Base-by-base conservation (phyloP, 1,140 invertebrate species). In the Bilobella aurantiaca region DNA sequence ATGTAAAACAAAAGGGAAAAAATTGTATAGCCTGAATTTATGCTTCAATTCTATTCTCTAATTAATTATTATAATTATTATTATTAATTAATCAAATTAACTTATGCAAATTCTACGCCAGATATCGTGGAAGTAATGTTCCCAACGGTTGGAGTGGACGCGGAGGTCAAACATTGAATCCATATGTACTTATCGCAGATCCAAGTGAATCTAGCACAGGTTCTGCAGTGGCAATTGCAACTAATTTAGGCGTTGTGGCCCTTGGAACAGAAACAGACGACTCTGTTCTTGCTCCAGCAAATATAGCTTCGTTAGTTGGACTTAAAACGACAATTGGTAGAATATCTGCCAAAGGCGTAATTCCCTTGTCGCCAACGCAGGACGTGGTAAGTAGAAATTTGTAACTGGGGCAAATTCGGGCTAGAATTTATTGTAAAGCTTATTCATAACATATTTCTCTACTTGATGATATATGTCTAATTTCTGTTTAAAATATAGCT, bases 241-340 rank as follows among this genome's bases (percentile, higher is more conserved):
- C 68, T 12, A 69, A 66, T 63, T 60, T 66, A 12, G 53, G n/a
- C 21, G 2, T 28, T 3, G 60, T 66, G 12, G 2, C 64, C 5
- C 31, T 69, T 46, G 68, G 68, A 27, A 63, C 53, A 0, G 68
- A 69, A 58, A 69, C 68, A 3, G 68, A 69, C 27, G 68, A 60
- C 31, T 63, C 60, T 18, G 46, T 69, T 1, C 23, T 69, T 0
- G 28, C 37, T 0, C 68, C 68, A 25, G 3, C 32, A 5, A 30
- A 29, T 31, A 21, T 32, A 21, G 37, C 3, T 3, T 30, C 27
- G 21, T 2, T 66, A 28, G 57, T 59, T 49, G 61, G 58, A 3
- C n/a, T 69, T 18, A 69, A 69, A 56, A 47, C 68, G 1, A 59
- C 68, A 0, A 25, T 59, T 12, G 61, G 37, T 1, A 3, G n/a